Evolutionary conservation across 2,888 invertebrate species (phyloP), one percentile per base, ranked within the genome.

Genomic region (Tiphia femorata): DNA sequence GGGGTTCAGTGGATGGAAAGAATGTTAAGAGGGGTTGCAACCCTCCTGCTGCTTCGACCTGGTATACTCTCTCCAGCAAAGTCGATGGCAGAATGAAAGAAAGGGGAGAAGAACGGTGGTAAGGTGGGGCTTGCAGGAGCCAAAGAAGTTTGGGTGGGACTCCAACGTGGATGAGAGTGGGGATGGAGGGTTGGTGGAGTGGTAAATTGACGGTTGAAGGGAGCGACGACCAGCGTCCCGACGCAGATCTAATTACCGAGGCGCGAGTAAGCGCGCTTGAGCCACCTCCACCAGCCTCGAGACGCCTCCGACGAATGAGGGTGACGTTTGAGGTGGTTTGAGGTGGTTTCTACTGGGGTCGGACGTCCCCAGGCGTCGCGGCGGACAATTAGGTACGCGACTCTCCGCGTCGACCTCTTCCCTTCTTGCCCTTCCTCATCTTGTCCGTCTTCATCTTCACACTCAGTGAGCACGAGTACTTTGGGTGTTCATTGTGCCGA

Each of bases 181-280:
- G 58, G 64, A 58, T 52, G 52, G 58, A 63, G 38, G 59, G 43
- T 57, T 47, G 58, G 53, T n/a, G 64, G 53, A 42, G 41, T 47
- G 58, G 64, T 67, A 73, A 72, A 72, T 70, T 71, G 74, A 77
- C 73, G 69, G 64, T 41, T 62, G 66, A 70, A 70, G 70, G 66
- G 72, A 65, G 69, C 70, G 67, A 62, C 65, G 69, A 73, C 59
- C 55, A 66, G 58, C 56, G 64, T 64, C 65, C 61, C 67, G 72
- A 69, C 68, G 65, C 65, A 62, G 74, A 80, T 79, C 77, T 75
- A 78, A 80, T 79, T 80, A 79, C 77, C 58, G 69, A 71, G 70
- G 76, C 72, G 59, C 72, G 76, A 75, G 76, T 72, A 62, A 70
- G 70, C 65, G 70, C 63, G 58, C n/a, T n/a, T n/a, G n/a, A n/a